Evolutionary conservation across 2,113 vertebrate species (phyloP).

Genomic region (Clupea harengus): DNA sequence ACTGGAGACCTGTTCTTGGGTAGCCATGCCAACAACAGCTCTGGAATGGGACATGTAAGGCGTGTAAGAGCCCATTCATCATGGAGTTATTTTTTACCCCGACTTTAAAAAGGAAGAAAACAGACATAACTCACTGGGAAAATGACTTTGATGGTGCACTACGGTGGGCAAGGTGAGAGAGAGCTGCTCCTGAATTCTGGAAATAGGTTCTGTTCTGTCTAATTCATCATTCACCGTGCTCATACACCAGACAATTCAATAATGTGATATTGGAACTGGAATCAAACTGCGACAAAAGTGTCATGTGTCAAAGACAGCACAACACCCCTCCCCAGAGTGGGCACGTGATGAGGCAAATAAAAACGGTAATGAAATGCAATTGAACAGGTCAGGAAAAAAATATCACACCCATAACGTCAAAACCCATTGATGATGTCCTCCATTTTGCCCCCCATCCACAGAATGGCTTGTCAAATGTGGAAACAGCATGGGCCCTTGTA

Average conservation of each 20-base stretch:
- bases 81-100: background rate
- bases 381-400: constrained; percentile 22
- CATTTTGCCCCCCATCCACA: constrained; percentile 22
- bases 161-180: background rate
- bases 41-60: background rate
- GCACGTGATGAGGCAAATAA: background rate
- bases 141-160: background rate
- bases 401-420: background rate
- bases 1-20: background rate
- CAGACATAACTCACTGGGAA: background rate
- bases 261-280: background rate
- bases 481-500: constrained; percentile 26
- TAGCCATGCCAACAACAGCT: background rate
- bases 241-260: background rate
- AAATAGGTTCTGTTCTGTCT: background rate
- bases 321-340: background rate
- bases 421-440: constrained; percentile 10
- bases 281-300: background rate
- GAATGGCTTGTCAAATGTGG: constrained; percentile 42
- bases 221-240: background rate
- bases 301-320: background rate
- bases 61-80: background rate
- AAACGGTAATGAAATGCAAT: constrained; percentile 29
- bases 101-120: background rate
- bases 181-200: background rate